Percentiles rank a stretch among this genome's conserved stretches.
phyloP scores from a whole-genome alignment of 30 jellyfish, hydroid and myxozoan genomes.

The Rhopilema esculentum region DNA sequence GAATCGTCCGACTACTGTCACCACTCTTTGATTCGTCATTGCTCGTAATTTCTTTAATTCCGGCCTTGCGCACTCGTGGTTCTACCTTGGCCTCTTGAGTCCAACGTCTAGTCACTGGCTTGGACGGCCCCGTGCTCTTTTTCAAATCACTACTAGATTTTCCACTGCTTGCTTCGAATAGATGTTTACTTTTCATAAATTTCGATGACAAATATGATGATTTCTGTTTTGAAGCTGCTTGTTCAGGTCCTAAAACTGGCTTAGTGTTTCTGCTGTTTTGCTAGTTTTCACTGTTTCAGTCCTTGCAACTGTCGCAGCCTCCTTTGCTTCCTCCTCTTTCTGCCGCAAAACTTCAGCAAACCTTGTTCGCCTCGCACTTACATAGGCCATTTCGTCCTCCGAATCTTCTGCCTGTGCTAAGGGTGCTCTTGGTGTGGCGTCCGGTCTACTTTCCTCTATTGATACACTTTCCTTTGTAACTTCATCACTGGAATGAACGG shows the following conservation, averaged over 20 bases:
- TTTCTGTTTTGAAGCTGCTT: constrained; percentile 3
- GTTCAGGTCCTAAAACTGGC: not conserved
- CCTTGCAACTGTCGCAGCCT: constrained; percentile 14
- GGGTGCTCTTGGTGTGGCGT: constrained; percentile 37
- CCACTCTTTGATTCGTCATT: not conserved
- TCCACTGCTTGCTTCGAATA: constrained; percentile 41
- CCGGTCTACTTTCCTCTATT: not conserved
- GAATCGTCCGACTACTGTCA: not conserved
- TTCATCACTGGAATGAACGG: not conserved
- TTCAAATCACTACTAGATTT: constrained; percentile 4
- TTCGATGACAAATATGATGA: constrained; percentile 56
- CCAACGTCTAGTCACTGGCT: constrained; percentile 8
- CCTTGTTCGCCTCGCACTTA: constrained; percentile 2
- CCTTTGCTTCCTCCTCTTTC: constrained; percentile 54
- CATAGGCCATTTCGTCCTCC: constrained; percentile 54
- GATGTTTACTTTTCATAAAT: constrained; percentile 61
- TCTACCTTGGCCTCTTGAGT: constrained; percentile 39
- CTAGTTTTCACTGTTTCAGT: not conserved
- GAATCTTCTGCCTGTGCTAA: constrained; percentile 63
- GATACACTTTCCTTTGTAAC: not conserved
- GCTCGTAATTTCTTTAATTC: not conserved
- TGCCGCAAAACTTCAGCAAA: constrained; percentile 54
- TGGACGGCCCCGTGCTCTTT: constrained; percentile 21
- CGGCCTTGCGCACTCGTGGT: not conserved
- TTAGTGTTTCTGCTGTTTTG: not conserved